These are phyloP conservation scores for Lerema accius DNA, from an alignment of 1,140 invertebrate species.

Conservation along the genomic window DNA sequence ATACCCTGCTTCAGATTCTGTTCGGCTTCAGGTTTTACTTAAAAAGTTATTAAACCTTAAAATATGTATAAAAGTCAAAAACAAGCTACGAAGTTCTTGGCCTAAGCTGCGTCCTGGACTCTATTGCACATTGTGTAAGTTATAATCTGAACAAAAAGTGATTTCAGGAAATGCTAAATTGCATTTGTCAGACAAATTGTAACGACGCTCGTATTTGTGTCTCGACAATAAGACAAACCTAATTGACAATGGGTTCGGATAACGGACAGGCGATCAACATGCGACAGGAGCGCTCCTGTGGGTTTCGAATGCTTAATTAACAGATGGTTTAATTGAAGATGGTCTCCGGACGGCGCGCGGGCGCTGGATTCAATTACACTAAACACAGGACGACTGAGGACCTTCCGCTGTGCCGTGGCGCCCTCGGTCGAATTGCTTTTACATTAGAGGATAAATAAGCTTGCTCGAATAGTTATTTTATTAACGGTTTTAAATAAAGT, in stretches of 20 bases:
- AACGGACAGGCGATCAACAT: neutral
- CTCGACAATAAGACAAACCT: neutral
- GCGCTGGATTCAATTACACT: conserved; percentile 25
- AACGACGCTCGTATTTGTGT: too few species aligned
- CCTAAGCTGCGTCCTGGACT: neutral
- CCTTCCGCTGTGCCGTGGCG: too few species aligned
- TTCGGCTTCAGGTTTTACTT: neutral
- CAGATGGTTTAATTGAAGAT: conserved; percentile 19
- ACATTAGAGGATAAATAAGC: too few species aligned
- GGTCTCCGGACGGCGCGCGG: neutral
- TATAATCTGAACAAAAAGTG: too few species aligned
- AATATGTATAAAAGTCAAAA: neutral
- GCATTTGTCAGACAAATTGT: too few species aligned
- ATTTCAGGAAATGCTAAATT: too few species aligned
- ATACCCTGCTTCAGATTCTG: conserved; percentile 13
- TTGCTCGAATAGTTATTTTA: too few species aligned
- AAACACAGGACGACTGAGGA: neutral
- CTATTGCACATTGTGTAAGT: too few species aligned
- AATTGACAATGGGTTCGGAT: neutral
- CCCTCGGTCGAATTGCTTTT: too few species aligned
- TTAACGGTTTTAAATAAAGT: too few species aligned
- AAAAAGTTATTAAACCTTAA: conserved; percentile 4
- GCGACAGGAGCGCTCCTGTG: neutral
- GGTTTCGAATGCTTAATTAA: conserved; percentile 23
- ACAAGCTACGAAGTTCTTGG: too few species aligned